Percentiles rank a stretch among this genome's conserved stretches.
phyloP scores from a whole-genome alignment of 1,140 invertebrate genomes.

The Berghia stephanieae region DNA sequence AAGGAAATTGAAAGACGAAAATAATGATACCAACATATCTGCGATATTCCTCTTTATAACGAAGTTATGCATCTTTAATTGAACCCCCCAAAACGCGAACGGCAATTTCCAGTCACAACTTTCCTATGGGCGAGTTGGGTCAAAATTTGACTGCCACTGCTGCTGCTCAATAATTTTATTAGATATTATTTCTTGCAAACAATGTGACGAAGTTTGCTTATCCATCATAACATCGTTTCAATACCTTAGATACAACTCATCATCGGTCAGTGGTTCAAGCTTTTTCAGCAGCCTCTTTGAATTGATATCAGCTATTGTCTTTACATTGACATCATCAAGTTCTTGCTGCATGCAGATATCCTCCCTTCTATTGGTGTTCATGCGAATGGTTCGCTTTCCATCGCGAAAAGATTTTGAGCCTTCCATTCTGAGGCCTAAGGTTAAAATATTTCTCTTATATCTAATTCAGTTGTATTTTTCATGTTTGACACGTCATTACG shows the following conservation, averaged over 20 bases:
- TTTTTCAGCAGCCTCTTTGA: constrained; percentile 35
- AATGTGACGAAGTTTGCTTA: background rate
- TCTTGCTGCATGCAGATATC: constrained; percentile 44
- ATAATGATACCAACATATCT: too few relatives aligned
- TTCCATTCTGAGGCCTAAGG: constrained; percentile 18
- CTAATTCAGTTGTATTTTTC: background rate
- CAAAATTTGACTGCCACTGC: background rate
- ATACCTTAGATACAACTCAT: constrained; percentile 46
- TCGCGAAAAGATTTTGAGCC: constrained; percentile 35
- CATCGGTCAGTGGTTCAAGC: constrained; percentile 39
- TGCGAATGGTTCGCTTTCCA: constrained; percentile 37
- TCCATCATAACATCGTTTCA: background rate
- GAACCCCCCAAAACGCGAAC: too few relatives aligned
- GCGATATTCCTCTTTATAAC: too few relatives aligned
- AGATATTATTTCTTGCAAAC: background rate
- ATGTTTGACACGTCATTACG: background rate
- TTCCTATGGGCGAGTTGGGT: too few relatives aligned
- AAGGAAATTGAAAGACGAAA: too few relatives aligned
- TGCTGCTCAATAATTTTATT: background rate
- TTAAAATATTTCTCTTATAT: background rate
- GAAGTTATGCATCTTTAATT: too few relatives aligned
- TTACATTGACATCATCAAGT: constrained; percentile 42
- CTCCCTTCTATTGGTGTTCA: constrained; percentile 41
- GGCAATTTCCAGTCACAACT: too few relatives aligned
- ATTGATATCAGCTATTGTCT: constrained; percentile 40